These are phyloP conservation scores for Drosophila kikkawai DNA, from an alignment of 1,140 invertebrate genomes.

Conservation along the genomic window DNA sequence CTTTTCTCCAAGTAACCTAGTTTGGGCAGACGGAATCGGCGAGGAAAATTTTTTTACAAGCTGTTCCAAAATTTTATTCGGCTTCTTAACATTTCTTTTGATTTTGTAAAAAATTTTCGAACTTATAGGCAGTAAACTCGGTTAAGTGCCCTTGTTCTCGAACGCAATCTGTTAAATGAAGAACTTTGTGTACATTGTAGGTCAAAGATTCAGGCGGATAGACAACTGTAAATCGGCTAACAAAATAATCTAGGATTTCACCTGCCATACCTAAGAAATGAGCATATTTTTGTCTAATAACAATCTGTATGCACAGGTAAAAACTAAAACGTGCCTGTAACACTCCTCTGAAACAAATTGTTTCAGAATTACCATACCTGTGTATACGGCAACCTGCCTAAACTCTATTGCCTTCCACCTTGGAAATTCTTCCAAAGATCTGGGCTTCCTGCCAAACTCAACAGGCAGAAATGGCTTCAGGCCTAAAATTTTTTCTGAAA, in stretches of 20 bases:
- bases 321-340: neutral
- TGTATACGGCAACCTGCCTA: neutral
- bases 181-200: neutral
- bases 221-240: neutral
- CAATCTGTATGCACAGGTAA: neutral
- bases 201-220: neutral
- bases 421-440: neutral
- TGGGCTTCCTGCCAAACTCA: neutral
- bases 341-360: neutral
- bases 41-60: neutral
- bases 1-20: neutral
- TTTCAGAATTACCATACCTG: neutral
- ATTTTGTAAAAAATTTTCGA: constrained; percentile 2
- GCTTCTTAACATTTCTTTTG: neutral
- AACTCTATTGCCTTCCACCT: neutral
- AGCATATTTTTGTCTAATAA: neutral
- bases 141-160: neutral
- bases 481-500: neutral
- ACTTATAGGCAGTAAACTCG: constrained; percentile 1
- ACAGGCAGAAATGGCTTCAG: neutral
- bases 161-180: neutral
- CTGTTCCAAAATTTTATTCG: constrained; percentile 1
- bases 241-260: neutral
- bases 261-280: neutral
- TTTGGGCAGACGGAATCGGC: neutral